These are phyloP conservation scores for Aplochiton taeniatus DNA, from an alignment of 2,797 vertebrate genomes.

Conservation along the genomic window DNA sequence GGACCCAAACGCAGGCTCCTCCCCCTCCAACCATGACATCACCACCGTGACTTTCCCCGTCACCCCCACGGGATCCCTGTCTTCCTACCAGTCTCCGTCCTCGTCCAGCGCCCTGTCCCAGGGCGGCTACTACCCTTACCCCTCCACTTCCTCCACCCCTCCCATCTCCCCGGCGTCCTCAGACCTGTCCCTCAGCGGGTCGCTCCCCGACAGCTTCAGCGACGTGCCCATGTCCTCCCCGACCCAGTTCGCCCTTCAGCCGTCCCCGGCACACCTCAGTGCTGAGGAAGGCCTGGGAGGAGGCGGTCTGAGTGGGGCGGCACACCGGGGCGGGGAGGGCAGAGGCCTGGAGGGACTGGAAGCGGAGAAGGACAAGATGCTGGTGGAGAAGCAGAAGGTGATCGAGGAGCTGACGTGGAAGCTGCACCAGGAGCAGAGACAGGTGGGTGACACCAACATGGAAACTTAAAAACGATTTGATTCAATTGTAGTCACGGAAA, in stretches of 20 bases:
- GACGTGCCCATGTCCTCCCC: conserved; percentile 91
- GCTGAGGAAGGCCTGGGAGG: conserved; percentile 82
- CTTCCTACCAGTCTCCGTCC: conserved; percentile 86
- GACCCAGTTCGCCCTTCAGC: conserved; percentile 82
- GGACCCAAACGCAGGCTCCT: conserved; percentile 74
- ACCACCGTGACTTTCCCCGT: conserved; percentile 92
- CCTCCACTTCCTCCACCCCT: conserved; percentile 92
- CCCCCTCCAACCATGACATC: conserved; percentile 82
- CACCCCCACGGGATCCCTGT: conserved; percentile 82
- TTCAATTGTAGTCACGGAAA: too few relatives aligned
- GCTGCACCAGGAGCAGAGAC: conserved; percentile 93
- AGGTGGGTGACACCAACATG: conserved; percentile 62
- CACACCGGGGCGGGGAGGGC: conserved; percentile 67
- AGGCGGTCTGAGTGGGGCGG: conserved; percentile 66
- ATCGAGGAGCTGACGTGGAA: conserved; percentile 98
- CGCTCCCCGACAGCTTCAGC: conserved; percentile 91
- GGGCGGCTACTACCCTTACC: conserved; percentile 88
- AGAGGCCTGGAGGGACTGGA: conserved; percentile 80
- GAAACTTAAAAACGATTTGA: too few relatives aligned
- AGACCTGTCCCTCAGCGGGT: conserved; percentile 88
- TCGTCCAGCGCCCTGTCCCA: conserved; percentile 83
- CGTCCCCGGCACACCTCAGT: conserved; percentile 80
- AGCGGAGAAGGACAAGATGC: conserved; percentile 96
- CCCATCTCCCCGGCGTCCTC: conserved; percentile 96
- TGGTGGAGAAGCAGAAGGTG: conserved; percentile 98